Conservation (phyloP, 2,888 invertebrate genomes). For the Coenonympha glycerion region DNA sequence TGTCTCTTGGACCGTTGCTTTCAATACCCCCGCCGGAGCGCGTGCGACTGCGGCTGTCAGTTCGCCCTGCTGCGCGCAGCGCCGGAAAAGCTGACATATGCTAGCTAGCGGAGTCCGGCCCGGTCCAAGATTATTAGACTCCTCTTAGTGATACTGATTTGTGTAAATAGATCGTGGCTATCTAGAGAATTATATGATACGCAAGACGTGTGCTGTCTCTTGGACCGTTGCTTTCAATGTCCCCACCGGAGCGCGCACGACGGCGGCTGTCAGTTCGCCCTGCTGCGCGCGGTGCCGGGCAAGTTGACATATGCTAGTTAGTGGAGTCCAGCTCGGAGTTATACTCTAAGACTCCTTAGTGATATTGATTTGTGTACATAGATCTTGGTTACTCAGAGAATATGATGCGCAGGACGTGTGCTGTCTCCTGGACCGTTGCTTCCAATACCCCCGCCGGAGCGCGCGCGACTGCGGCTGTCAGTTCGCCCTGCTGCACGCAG, state of each 20-base stretch:
- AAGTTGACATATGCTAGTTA: constrained; percentile 75
- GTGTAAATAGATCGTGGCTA: too few relatives aligned
- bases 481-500: constrained; percentile 91
- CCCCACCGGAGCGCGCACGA: constrained; percentile 86
- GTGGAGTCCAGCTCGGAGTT: constrained; percentile 71
- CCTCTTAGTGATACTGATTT: too few relatives aligned
- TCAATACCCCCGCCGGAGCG: constrained; percentile 86
- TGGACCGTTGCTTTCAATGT: constrained; percentile 92
- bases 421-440: constrained; percentile 92
- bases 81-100: constrained; percentile 76
- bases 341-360: too few relatives aligned
- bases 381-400: constrained; percentile 48
- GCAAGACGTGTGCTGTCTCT: constrained; percentile 89
- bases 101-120: constrained; percentile 77
- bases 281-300: constrained; percentile 89
- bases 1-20: constrained; percentile 92
- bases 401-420: constrained; percentile 83
- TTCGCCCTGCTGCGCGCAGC: constrained; percentile 91
- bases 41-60: constrained; percentile 92
- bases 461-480: constrained; percentile 92
- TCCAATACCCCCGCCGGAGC: constrained; percentile 86
- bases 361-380: not conserved
- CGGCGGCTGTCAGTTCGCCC: constrained; percentile 92
- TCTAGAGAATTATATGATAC: constrained; percentile 67
- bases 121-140: too few relatives aligned